Base-by-base conservation (phyloP, 2,797 vertebrate species). In the Prunella strophiata region DNA sequence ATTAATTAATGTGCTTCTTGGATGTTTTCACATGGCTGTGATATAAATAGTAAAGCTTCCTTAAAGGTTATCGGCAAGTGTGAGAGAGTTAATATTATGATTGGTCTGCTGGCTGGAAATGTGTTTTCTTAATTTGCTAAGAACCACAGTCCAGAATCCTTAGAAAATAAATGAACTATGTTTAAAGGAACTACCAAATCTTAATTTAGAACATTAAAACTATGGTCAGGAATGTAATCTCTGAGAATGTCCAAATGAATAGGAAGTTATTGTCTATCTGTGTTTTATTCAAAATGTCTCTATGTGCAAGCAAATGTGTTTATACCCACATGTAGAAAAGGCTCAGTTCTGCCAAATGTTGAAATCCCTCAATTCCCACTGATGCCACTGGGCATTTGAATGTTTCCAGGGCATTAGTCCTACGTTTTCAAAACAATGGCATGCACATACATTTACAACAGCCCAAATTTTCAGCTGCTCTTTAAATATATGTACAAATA, bases 21-120 rank as follows among this genome's bases (percentile, higher is more conserved):
- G 52, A 47, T 61, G 50, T 81, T 89, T 93, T 92, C 9, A 1
- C 9, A 1, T 88, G 74, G 34, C 59, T 81, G 73, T 47, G 77
- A 58, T 87, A 95, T 95, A 93, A 94, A 92, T 93, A 90, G 65
- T 45, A 81, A 82, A 73, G 48, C 77, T 91, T 91, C 74, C 55
- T 91, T 91, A 94, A 89, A 84, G 81, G 88, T 91, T 93, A 59
- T 70, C 38, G 3, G 32, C 63, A 63, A 87, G 61, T 26, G 48
- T 51, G 58, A 81, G 78, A 71, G 91, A 76, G 65, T 95, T 93
- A 91, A 88, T 63, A 19, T 22, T 90, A 42, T 22, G 75, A 91
- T 67, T 74, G 65, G 29, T 76, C 42, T n/a, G 57, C 54, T 59
- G 75, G 65, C 71, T 77, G 51, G 54, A 72, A 93, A 75, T 83